Base-by-base conservation (phyloP, 2,888 invertebrate species). In the Gortyna flavago region DNA sequence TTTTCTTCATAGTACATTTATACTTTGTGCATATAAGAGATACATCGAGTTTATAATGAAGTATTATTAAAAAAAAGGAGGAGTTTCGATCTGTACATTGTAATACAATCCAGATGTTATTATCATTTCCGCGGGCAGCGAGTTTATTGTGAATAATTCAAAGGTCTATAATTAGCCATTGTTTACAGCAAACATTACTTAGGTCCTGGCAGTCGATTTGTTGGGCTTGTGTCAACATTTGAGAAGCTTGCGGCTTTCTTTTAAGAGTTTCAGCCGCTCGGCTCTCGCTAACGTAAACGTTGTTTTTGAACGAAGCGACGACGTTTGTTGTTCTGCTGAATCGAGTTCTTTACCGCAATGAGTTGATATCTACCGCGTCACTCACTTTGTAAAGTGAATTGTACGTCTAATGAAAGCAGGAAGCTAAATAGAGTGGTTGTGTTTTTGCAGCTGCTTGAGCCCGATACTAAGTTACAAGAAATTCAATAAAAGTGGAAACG, bases 181-280 rank as follows among this genome's bases (percentile, higher is more conserved):
- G 88, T 89, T 91, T 88, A 87, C 88, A n/a, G 78, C 87, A 88
- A 89, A 87, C 85, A 88, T 87, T 81, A 86, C 82, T 88, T 85
- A 88, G 85, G 79, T 85, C 74, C 79, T 80, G 70, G 72, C 79
- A 88, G 86, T 88, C 87, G 87, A 89, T 91, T 90, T 90, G 88
- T 89, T 88, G 87, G 86, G 66, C 77, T 88, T 85, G 80, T 85
- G 89, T 89, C 88, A 91, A 90, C 88, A 90, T 91, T 90, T 89
- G 85, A 68, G 72, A 57, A 80, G 83, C 75, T 87, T 81, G 85
- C 70, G 88, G 86, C 77, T 81, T 88, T 80, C 72, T 79, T 86
- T 80, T 81, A 81, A 88, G 85, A 80, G 80, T 79, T 82, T 79
- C 83, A 85, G 79, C 71, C 77, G 79, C 75, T 89, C 59, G 71